Evolutionary conservation across 2,888 invertebrate species (phyloP).

Genomic region (Psococerastis gibbosa): DNA sequence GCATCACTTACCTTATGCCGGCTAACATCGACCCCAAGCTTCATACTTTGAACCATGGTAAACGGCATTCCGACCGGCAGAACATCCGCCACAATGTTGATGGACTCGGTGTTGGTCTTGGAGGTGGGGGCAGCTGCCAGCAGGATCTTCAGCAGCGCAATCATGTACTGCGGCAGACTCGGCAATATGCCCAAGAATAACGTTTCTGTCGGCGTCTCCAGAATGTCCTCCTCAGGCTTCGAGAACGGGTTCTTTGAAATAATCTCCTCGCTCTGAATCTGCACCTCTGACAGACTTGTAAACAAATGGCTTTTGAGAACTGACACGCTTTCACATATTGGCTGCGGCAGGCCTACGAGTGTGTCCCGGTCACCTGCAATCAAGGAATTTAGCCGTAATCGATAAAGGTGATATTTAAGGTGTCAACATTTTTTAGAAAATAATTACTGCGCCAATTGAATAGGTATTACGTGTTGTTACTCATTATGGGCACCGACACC

Average conservation of each 20-base stretch:
- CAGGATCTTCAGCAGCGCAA: slow-evolving; percentile 87
- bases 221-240: slow-evolving; percentile 56
- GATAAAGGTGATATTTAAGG: too few species aligned
- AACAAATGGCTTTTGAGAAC: slow-evolving; percentile 85
- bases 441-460: too few species aligned
- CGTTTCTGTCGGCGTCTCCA: slow-evolving; percentile 67
- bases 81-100: slow-evolving; percentile 95
- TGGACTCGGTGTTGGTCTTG: slow-evolving; percentile 93
- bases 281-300: slow-evolving; percentile 78
- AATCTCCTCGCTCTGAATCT: slow-evolving; percentile 78
- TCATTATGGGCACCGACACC: too few species aligned
- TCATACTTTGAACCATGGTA: slow-evolving; percentile 85
- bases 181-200: slow-evolving; percentile 83
- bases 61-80: slow-evolving; percentile 96
- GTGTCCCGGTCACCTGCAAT: slow-evolving; percentile 58
- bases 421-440: too few species aligned
- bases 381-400: background rate
- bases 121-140: slow-evolving; percentile 97
- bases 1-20: slow-evolving; percentile 69
- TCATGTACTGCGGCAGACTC: slow-evolving; percentile 93
- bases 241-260: slow-evolving; percentile 83
- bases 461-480: too few species aligned
- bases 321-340: slow-evolving; percentile 90
- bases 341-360: slow-evolving; percentile 85
- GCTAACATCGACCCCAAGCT: slow-evolving; percentile 91